phyloP scores from a whole-genome alignment of 2,888 invertebrate species.

The Prostheceraeus crozeri region DNA sequence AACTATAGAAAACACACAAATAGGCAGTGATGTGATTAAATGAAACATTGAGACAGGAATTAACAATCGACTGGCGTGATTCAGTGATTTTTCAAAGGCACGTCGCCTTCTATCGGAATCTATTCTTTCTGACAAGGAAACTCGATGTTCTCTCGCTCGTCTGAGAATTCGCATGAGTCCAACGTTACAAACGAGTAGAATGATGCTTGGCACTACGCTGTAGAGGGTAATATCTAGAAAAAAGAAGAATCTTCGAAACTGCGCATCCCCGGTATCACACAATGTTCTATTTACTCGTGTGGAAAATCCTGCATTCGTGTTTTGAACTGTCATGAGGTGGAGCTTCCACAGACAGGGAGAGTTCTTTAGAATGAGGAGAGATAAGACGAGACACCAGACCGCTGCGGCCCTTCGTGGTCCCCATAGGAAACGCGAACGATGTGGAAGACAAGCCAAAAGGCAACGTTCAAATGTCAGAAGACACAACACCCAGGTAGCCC shows the following conservation, averaged over 20 bases:
- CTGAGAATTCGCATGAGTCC: slow-evolving; percentile 29
- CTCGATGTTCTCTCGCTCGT: slow-evolving; percentile 29
- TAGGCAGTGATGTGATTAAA: slow-evolving; percentile 34
- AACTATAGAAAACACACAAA: slow-evolving; percentile 36
- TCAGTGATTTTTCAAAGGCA: not conserved
- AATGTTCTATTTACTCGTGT: not conserved
- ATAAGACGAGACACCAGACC: slow-evolving; percentile 32
- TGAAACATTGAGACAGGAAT: slow-evolving; percentile 37
- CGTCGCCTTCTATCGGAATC: not conserved
- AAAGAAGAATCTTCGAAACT: slow-evolving; percentile 35
- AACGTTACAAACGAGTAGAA: slow-evolving; percentile 31
- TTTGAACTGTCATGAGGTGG: slow-evolving; percentile 9
- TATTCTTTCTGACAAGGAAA: not conserved
- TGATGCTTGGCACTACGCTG: slow-evolving; percentile 32
- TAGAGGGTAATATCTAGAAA: slow-evolving; percentile 34
- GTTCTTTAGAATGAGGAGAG: slow-evolving; percentile 29
- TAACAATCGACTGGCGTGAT: slow-evolving; percentile 37
- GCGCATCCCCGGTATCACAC: slow-evolving; percentile 33
- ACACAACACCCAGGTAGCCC: slow-evolving; percentile 37
- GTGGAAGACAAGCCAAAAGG: slow-evolving; percentile 33
- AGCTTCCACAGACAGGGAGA: slow-evolving; percentile 20
- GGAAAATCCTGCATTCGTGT: no score
- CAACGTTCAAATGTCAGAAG: slow-evolving; percentile 37
- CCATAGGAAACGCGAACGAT: slow-evolving; percentile 34
- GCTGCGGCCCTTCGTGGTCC: not conserved